Conservation (phyloP, 2,888 invertebrate genomes). For the Apotomis capreana region DNA sequence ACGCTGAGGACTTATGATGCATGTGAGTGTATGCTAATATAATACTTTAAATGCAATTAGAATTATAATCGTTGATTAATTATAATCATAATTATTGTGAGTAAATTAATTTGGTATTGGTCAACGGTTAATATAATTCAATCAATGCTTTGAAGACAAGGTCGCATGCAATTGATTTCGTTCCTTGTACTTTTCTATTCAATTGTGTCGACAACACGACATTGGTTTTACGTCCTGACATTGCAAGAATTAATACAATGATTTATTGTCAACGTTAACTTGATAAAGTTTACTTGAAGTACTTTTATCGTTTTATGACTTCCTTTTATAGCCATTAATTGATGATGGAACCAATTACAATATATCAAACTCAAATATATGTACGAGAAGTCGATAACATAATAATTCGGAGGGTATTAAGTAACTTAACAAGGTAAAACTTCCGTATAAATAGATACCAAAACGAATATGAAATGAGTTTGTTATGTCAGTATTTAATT, state of each 20-base stretch:
- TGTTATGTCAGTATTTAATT: not conserved
- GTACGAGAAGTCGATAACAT: not conserved
- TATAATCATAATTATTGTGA: not conserved
- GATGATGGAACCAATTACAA: not conserved
- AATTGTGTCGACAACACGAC: slow-evolving; percentile 47
- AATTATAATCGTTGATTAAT: not conserved
- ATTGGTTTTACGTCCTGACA: slow-evolving; percentile 56
- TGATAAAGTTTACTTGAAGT: not conserved
- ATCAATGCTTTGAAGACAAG: slow-evolving; percentile 51
- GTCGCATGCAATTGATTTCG: slow-evolving; percentile 51
- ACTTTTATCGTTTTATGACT: slow-evolving; percentile 2
- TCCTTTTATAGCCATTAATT: slow-evolving; percentile 1
- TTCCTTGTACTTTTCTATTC: slow-evolving; percentile 45
- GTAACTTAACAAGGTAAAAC: not conserved
- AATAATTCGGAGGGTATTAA: slow-evolving; percentile 18
- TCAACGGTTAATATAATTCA: slow-evolving; percentile 32
- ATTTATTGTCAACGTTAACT: slow-evolving; percentile 1
- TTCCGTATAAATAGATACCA: not conserved
- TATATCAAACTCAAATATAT: not conserved
- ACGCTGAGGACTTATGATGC: slow-evolving; percentile 71
- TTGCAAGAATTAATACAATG: slow-evolving; percentile 46
- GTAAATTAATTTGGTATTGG: slow-evolving; percentile 5
- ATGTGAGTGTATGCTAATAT: slow-evolving; percentile 65
- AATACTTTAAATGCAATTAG: not conserved
- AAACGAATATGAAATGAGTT: not conserved